A percentile compares a stretch with the other conserved stretches of the same genome.
phyloP scores from a whole-genome alignment of 2,113 vertebrate genomes.

The Corapipo altera region DNA sequence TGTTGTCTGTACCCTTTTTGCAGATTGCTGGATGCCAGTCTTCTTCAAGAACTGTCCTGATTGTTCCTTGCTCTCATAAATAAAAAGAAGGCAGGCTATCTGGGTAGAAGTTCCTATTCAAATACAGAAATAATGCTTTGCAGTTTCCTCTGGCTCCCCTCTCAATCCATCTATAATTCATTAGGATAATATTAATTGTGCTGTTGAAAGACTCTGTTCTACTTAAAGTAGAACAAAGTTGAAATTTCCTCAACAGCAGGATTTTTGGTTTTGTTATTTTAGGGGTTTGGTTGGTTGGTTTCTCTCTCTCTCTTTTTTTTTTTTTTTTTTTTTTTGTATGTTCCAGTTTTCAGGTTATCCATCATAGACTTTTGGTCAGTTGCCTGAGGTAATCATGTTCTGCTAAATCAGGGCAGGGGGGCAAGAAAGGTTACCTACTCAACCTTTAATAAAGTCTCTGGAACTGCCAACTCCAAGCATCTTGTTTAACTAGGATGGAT shows the following conservation, averaged over 20 bases:
- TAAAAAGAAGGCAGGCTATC: not conserved
- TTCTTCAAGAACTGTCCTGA: not conserved
- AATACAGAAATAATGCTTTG: not conserved
- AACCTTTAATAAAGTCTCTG: not conserved
- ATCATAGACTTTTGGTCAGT: not conserved
- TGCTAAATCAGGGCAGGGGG: not conserved
- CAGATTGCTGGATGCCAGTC: not conserved
- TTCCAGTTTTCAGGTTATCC: not conserved
- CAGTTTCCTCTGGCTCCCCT: not conserved
- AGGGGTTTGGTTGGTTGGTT: too few species aligned
- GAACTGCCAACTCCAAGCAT: not conserved
- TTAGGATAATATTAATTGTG: not conserved
- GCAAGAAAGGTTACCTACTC: not conserved
- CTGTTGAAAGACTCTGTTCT: not conserved
- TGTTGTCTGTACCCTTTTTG: not conserved
- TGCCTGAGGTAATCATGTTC: not conserved
- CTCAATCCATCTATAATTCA: not conserved
- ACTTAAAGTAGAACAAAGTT: not conserved
- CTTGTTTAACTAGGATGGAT: constrained; percentile 9
- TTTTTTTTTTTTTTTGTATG: not conserved
- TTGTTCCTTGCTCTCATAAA: not conserved
- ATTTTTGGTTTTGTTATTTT: not conserved
- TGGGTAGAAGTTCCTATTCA: not conserved
- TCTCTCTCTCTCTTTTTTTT: not conserved
- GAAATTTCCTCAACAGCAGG: not conserved